phyloP scores from a whole-genome alignment of 2,113 vertebrate species.

The Oryzias melastigma region DNA sequence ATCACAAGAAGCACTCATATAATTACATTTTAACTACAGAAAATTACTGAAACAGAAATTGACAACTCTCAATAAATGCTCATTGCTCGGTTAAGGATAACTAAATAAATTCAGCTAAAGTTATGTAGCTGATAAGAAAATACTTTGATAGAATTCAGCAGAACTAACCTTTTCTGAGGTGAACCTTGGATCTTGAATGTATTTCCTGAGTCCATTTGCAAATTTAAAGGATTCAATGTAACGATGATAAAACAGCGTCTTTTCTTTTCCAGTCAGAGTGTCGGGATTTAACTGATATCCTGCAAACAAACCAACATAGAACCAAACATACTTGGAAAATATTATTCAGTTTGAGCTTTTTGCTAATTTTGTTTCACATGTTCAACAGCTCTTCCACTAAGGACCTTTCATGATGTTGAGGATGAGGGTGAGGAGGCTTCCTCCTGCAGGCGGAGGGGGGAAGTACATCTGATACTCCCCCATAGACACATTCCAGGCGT shows the following conservation, averaged over 20 bases:
- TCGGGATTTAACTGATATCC: slow-evolving; percentile 74
- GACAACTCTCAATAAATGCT: too few species aligned
- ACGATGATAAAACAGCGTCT: slow-evolving; percentile 76
- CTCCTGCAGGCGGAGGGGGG: slow-evolving; percentile 83
- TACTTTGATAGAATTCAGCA: background rate
- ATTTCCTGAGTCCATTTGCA: slow-evolving; percentile 71
- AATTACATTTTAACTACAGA: too few species aligned
- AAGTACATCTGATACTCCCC: slow-evolving; percentile 79
- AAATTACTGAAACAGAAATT: too few species aligned
- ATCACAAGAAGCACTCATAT: too few species aligned
- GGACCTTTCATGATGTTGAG: slow-evolving; percentile 87
- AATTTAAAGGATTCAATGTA: slow-evolving; percentile 87
- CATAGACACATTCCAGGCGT: slow-evolving; percentile 76
- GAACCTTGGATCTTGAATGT: slow-evolving; percentile 69
- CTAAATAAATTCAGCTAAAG: too few species aligned
- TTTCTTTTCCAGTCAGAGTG: slow-evolving; percentile 46
- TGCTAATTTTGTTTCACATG: too few species aligned
- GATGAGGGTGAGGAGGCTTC: slow-evolving; percentile 80
- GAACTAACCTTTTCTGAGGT: slow-evolving; percentile 46
- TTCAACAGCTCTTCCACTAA: slow-evolving; percentile 13
- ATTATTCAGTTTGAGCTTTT: background rate
- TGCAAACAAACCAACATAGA: slow-evolving; percentile 40
- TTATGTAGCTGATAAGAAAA: too few species aligned
- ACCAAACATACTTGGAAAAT: background rate
- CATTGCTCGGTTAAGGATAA: too few species aligned